Percentiles rank a stretch among this genome's conserved stretches.
These are phyloP conservation scores for Andrena camellia DNA, from an alignment of 2,888 invertebrate species.

Conservation along the genomic window DNA sequence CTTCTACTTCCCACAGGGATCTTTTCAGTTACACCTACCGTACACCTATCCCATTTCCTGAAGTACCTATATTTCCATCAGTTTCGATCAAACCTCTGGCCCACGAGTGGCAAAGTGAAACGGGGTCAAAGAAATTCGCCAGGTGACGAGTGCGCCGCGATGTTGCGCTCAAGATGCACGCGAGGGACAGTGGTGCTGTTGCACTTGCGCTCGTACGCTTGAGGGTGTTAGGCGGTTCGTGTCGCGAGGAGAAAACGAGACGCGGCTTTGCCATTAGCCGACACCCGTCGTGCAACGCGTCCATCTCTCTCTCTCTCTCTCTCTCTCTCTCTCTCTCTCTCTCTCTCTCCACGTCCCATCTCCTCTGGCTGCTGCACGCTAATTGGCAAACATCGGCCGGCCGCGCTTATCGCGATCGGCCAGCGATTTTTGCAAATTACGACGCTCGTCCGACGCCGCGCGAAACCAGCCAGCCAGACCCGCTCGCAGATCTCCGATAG, in stretches of 20 bases:
- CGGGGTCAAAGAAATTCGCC: conserved; percentile 21
- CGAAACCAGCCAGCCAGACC: conserved; percentile 62
- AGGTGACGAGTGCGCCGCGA: conserved; percentile 24
- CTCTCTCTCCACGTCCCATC: conserved; percentile 6
- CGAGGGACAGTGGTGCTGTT: conserved; percentile 40
- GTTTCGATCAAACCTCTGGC: not conserved
- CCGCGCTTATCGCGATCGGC: conserved; percentile 80
- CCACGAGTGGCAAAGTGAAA: not conserved
- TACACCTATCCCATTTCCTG: too few species aligned
- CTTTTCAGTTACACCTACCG: too few species aligned
- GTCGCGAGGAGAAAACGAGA: conserved; percentile 68
- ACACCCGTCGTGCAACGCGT: conserved; percentile 67
- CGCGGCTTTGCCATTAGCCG: conserved; percentile 69
- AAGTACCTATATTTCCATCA: not conserved
- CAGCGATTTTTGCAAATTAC: conserved; percentile 82
- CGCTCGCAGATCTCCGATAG: conserved; percentile 70
- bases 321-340: conserved; percentile 15
- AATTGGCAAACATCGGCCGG: conserved; percentile 79
- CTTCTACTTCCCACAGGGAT: too few species aligned
- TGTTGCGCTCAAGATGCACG: conserved; percentile 16
- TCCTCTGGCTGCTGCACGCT: conserved; percentile 62
- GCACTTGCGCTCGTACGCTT: conserved; percentile 53
- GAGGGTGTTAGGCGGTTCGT: conserved; percentile 64
- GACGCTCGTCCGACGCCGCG: conserved; percentile 62
- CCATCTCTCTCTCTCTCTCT: conserved; percentile 11